Conservation (phyloP, 2,888 invertebrate genomes). For the Dasypogon diadema region DNA sequence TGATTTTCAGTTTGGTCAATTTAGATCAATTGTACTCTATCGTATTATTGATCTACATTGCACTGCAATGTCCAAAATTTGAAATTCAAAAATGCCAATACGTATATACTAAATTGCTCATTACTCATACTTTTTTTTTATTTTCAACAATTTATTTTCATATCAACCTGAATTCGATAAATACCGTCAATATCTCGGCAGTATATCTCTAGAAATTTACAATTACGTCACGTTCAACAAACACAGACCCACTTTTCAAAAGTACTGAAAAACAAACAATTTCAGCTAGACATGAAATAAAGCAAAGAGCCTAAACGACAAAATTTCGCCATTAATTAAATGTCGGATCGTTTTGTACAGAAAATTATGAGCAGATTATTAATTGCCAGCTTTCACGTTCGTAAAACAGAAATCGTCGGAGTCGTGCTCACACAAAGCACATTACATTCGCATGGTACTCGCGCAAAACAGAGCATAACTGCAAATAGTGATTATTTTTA, state of each 20-base stretch:
- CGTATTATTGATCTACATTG: too few relatives aligned
- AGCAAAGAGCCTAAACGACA: slow-evolving; percentile 40
- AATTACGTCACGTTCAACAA: too few relatives aligned
- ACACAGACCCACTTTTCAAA: not conserved
- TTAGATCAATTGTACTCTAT: too few relatives aligned
- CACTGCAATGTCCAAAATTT: too few relatives aligned
- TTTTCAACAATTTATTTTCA: too few relatives aligned
- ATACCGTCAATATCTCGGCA: too few relatives aligned
- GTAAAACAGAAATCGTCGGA: slow-evolving; percentile 42
- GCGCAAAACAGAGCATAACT: slow-evolving; percentile 45
- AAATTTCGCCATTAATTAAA: slow-evolving; percentile 56
- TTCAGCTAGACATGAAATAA: slow-evolving; percentile 16
- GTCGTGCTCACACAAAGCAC: not conserved
- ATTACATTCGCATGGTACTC: slow-evolving; percentile 6
- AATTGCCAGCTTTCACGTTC: slow-evolving; percentile 56
- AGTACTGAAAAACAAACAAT: not conserved
- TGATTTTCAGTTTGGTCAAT: too few relatives aligned
- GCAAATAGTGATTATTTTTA: slow-evolving; percentile 53
- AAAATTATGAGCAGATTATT: slow-evolving; percentile 57
- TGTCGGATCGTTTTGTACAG: slow-evolving; percentile 55
- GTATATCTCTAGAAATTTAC: too few relatives aligned
- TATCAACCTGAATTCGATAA: too few relatives aligned
- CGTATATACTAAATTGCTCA: too few relatives aligned
- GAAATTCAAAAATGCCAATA: too few relatives aligned
- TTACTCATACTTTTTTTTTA: too few relatives aligned